Base-by-base conservation (phyloP, 2,797 vertebrate species). In the Hippoglossus hippoglossus region DNA sequence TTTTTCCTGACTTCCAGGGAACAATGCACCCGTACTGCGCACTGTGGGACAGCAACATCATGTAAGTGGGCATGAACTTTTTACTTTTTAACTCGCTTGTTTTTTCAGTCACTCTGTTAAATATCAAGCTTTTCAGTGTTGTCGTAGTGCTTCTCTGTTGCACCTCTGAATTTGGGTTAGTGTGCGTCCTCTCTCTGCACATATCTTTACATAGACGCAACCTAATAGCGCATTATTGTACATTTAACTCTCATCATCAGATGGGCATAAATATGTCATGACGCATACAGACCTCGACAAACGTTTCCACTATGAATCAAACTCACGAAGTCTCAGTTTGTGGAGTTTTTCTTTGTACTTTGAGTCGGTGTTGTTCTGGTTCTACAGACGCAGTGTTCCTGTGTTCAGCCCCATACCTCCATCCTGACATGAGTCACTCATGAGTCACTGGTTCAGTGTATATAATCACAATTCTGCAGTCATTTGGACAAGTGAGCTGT, bases 21-120 rank as follows among this genome's bases (percentile, higher is more conserved):
- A 98, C 98, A 50, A 87, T 97, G 94, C 98, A 97, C 86, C 98
- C 98, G 21, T 98, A 97, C 92, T 99, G 98, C 87, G 97, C 97
- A 53, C 93, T 98, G 71, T 99, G 98, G 98, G 97, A 99, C 94
- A 96, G 94, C 91, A 94, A 90, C 84, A 93, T 95, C 91, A 96
- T 94, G 98, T 99, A 98, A 99, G 98, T 98, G 52, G 85, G 68
- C 81, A 79, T 71, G 41, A 18, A 25, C 12, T 67, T 77, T 69
- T 19, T 60, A 31, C 50, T 65, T 21, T 55, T n/a, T 49, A 1
- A 24, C 4, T 12, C 9, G 12, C 8, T 62, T 44, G 11, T 46
- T 49, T 21, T 46, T 68, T 31, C 13, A 44, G 3, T 46, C 11
- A 22, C 9, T 61, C 10, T 13, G 44, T 39, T 39, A 13, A 39